Conservation (phyloP, 2,113 vertebrate species). For the Neogale vison region DNA sequence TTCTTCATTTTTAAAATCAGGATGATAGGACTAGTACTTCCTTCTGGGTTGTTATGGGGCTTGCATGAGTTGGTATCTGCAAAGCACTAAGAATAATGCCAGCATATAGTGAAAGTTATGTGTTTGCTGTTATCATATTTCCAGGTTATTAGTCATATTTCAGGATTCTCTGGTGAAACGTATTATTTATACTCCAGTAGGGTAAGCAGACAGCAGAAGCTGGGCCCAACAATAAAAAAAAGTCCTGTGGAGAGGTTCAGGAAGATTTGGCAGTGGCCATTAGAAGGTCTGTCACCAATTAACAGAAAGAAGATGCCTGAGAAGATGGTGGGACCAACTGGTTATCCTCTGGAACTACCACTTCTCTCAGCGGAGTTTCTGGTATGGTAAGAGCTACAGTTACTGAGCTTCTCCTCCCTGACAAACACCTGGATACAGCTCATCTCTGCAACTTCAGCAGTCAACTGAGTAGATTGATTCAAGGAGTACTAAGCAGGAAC, state of each 20-base stretch:
- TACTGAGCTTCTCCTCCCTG: no score
- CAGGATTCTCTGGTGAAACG: background rate
- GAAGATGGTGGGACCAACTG: background rate
- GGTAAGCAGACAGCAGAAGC: background rate
- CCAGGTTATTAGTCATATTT: background rate
- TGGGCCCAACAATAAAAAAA: background rate
- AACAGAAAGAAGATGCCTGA: background rate
- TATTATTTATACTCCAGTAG: background rate
- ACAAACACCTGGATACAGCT: no score
- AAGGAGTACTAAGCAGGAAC: no score
- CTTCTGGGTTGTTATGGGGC: background rate
- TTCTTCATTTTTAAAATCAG: conserved; percentile 4
- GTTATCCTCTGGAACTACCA: no score
- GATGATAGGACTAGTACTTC: background rate
- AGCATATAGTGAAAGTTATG: background rate
- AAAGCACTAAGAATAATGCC: background rate
- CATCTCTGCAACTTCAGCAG: no score
- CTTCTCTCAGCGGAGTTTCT: no score
- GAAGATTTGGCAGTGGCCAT: background rate
- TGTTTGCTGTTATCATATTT: conserved; percentile 34
- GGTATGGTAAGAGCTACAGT: no score
- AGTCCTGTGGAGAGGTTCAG: background rate
- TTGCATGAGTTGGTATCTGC: conserved; percentile 10
- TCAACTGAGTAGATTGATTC: no score
- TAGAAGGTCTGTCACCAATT: background rate